phyloP scores from a whole-genome alignment of 2,113 vertebrate species.

The Polypterus bichir region DNA sequence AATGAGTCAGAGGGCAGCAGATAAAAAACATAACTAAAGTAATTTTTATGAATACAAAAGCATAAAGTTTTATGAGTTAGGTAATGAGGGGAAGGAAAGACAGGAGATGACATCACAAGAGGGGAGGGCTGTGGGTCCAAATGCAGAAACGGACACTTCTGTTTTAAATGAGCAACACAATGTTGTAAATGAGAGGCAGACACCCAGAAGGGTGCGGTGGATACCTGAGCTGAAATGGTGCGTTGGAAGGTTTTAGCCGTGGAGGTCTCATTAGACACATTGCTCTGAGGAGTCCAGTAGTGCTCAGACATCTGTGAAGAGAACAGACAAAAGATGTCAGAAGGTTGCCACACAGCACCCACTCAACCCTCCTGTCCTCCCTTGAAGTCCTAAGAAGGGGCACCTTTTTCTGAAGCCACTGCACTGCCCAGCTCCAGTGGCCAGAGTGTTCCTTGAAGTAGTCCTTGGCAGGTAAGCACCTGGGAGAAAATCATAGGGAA shows the following conservation, averaged over 20 bases:
- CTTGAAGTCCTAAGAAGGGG: neutral
- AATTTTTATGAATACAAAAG: no score
- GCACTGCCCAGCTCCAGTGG: slow-evolving; percentile 97
- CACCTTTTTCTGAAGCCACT: slow-evolving; percentile 97
- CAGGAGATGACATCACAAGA: no score
- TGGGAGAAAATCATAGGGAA: slow-evolving; percentile 29
- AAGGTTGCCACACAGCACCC: neutral
- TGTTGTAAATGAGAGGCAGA: neutral
- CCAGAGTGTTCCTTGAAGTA: slow-evolving; percentile 96
- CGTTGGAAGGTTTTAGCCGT: slow-evolving; percentile 98
- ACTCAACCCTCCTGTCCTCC: neutral
- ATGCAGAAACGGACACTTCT: no score
- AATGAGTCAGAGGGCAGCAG: no score
- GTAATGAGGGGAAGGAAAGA: no score
- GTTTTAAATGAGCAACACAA: no score
- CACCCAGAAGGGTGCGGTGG: neutral
- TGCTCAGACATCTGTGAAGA: slow-evolving; percentile 88
- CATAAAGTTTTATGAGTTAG: no score
- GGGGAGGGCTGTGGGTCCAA: no score
- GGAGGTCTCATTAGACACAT: slow-evolving; percentile 93
- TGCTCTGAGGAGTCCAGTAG: slow-evolving; percentile 96
- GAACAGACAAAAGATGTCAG: neutral
- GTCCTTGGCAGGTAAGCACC: slow-evolving; percentile 88
- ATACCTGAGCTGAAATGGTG: slow-evolving; percentile 95
- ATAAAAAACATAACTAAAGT: no score